phyloP scores from a whole-genome alignment of 2,797 vertebrate species.

The Acridotheres tristis region DNA sequence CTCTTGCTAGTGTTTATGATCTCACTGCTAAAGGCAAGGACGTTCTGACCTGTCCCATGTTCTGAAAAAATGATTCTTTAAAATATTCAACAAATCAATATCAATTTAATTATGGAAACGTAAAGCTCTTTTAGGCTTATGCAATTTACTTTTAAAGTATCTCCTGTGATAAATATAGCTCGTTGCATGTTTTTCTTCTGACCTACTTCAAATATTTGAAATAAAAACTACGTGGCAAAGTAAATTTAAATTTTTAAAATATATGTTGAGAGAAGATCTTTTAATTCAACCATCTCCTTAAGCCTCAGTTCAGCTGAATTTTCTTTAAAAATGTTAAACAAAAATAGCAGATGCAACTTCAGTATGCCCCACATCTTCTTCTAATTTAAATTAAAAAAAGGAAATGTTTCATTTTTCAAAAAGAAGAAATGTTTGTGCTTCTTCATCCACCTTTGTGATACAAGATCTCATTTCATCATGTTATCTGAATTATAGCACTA shows the following conservation, averaged over 20 bases:
- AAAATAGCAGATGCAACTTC: neutral
- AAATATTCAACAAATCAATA: constrained; percentile 34
- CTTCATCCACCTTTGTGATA: constrained; percentile 26
- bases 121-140: constrained; percentile 1
- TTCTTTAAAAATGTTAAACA: neutral
- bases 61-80: constrained; percentile 21
- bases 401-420: neutral
- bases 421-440: constrained; percentile 18
- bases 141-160: constrained; percentile 4
- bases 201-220: constrained; percentile 34
- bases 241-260: constrained; percentile 18
- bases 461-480: constrained; percentile 49
- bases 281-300: neutral
- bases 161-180: constrained; percentile 10
- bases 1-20: neutral
- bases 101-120: constrained; percentile 12
- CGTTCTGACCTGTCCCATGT: neutral
- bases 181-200: neutral
- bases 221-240: constrained; percentile 18
- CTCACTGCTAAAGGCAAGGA: neutral
- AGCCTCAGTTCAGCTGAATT: neutral
- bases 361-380: neutral
- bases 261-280: neutral
- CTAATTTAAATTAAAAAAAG: constrained; percentile 22
- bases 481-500: constrained; percentile 38